These are phyloP conservation scores for Zaprionus ghesquierei DNA, from an alignment of 1,140 invertebrate genomes.

Conservation along the genomic window DNA sequence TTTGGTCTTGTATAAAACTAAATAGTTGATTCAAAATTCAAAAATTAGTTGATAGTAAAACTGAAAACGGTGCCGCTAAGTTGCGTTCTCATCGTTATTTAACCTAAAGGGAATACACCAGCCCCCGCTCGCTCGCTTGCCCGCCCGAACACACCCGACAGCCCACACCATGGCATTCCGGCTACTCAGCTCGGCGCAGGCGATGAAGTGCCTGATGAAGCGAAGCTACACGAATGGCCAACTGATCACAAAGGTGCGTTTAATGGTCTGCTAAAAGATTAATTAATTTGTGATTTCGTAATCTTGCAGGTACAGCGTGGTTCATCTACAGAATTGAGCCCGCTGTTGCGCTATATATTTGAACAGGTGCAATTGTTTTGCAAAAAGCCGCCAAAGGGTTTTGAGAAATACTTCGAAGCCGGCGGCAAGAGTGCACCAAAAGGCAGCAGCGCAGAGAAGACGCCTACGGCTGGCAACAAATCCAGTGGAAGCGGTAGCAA, in stretches of 20 bases:
- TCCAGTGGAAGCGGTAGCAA: conserved; percentile 36
- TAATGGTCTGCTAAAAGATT: not conserved
- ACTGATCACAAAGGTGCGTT: conserved; percentile 34
- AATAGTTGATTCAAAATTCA: conserved; percentile 48
- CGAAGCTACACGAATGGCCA: conserved; percentile 57
- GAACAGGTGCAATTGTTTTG: conserved; percentile 68
- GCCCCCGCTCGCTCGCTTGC: not conserved
- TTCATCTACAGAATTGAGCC: conserved; percentile 44
- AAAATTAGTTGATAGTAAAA: conserved; percentile 28
- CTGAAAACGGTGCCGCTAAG: conserved; percentile 23
- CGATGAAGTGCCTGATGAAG: conserved; percentile 58
- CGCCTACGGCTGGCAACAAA: conserved; percentile 45
- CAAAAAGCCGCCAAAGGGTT: conserved; percentile 90
- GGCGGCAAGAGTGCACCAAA: conserved; percentile 71
- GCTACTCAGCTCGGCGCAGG: conserved; percentile 64
- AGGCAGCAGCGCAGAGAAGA: conserved; percentile 82
- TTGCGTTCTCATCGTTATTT: conserved; percentile 65
- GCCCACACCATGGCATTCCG: conserved; percentile 68
- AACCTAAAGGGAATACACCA: conserved; percentile 53
- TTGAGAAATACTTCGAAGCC: conserved; percentile 94
- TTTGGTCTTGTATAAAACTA: conserved; percentile 1
- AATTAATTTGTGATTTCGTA: not conserved
- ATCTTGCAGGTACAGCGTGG: conserved; percentile 33
- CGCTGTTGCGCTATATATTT: conserved; percentile 62
- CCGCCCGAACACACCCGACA: conserved; percentile 14